Conservation (phyloP, 2,797 vertebrate genomes). For the Onychomys arenicola region DNA sequence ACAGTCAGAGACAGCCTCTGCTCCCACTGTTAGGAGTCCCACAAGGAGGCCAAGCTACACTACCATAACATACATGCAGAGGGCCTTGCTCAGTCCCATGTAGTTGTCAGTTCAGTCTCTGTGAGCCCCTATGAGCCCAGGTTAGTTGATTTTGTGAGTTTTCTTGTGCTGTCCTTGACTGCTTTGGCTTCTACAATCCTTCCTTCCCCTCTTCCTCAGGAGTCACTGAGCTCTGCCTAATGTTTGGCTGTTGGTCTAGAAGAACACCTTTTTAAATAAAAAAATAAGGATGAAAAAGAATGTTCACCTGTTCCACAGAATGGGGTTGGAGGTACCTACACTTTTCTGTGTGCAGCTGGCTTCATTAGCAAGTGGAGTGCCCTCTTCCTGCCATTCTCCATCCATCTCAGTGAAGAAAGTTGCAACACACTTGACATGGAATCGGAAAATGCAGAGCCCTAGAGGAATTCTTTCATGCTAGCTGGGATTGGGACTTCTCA, state of each 20-base stretch:
- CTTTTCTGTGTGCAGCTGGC: neutral
- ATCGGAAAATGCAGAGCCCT: neutral
- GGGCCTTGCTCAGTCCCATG: neutral
- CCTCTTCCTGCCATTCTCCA: neutral
- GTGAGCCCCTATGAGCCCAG: neutral
- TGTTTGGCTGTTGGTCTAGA: neutral
- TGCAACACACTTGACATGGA: neutral
- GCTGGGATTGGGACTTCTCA: neutral
- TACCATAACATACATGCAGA: neutral
- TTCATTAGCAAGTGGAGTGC: neutral
- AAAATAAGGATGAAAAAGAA: neutral
- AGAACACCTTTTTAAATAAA: neutral
- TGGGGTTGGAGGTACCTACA: neutral
- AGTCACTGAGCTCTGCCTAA: neutral
- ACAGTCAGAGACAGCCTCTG: neutral
- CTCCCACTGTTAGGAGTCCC: neutral
- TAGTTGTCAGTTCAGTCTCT: neutral
- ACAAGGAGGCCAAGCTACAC: neutral
- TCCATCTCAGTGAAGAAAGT: neutral
- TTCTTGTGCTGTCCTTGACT: neutral
- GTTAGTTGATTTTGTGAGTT: neutral
- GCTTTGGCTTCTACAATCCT: neutral
- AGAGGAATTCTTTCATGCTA: neutral
- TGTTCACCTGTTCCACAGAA: neutral
- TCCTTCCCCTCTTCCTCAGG: neutral